A percentile compares a stretch with the other conserved stretches of the same genome.
phyloP scores from a whole-genome alignment of 53 echinoderm and acorn worm species.

The Hippasteria phrygiana region DNA sequence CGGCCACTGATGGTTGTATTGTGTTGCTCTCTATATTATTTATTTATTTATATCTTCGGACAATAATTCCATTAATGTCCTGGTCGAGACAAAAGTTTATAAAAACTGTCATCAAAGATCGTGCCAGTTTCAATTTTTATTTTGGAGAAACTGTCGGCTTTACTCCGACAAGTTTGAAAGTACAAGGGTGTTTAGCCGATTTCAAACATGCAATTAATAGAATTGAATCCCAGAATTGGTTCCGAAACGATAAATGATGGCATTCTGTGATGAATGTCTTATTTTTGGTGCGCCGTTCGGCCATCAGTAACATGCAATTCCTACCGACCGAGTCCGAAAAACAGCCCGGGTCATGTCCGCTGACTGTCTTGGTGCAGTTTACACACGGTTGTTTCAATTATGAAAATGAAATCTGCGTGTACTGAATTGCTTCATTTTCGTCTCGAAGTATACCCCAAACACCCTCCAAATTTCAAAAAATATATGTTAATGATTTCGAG shows the following conservation, averaged over 20 bases:
- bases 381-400: neutral
- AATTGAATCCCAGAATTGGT: neutral
- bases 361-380: neutral
- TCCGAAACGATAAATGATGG: neutral
- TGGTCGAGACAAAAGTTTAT: too few relatives aligned
- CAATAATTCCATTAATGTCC: too few relatives aligned
- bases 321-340: neutral
- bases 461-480: neutral
- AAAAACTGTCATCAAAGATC: too few relatives aligned
- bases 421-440: neutral
- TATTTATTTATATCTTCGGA: too few relatives aligned
- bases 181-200: too few relatives aligned
- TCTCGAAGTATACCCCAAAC: neutral
- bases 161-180: too few relatives aligned
- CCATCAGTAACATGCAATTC: neutral
- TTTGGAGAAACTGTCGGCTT: too few relatives aligned
- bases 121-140: too few relatives aligned
- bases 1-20: too few relatives aligned
- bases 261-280: neutral
- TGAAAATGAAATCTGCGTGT: neutral
- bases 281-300: neutral
- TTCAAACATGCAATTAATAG: too few relatives aligned
- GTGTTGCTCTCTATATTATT: too few relatives aligned
- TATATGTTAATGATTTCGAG: constrained; percentile 27
- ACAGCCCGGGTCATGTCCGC: constrained; percentile 1